Evolutionary conservation across 2,888 invertebrate genomes (phyloP), one percentile per base, ranked within the genome.

Genomic region (Scaptodrosophila latifasciaeformis): DNA sequence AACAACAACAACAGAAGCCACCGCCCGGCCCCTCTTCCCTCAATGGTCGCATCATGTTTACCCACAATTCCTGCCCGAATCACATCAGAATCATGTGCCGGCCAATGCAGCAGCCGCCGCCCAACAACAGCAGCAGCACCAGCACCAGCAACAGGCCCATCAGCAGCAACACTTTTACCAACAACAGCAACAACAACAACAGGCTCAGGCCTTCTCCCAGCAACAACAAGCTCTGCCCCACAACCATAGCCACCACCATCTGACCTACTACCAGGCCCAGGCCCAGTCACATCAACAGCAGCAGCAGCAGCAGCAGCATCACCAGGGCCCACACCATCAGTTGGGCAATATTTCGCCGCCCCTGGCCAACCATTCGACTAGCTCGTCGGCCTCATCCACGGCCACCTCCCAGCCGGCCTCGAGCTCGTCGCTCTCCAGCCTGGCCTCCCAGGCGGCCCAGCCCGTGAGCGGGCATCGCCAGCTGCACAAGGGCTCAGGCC

Each of bases 31-130:
- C 82, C 90, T 95, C 87, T 96, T 96, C 88, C 95, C 95, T 78
- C 95, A 96, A 90, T 96, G 96, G 95, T 95, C 95, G 81, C 95
- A 95, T 89, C 95, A 95, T 89, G 95, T 96, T 85, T 95, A 95
- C 88, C 95, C 96, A 81, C 95, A 96, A 90, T 96, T 95, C 90
- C 91, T 96, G 87, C 95, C 95, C 84, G 94, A 94, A 87, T 92
- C 94, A 87, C 95, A 95, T 89, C 93, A 94, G 81, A 91, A 90
- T 86, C 90, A 91, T 77, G 86, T 86, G 85, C 83, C 87, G 75
- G 80, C 87, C 87, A 82, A n/a, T n/a, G n/a, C 87, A 86, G 79
- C 86, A 85, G 82, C 86, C 86, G 80, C 69, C 87, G 63, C 67
- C 43, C 77, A 81, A 34, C 76, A 79, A 35, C 77, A 77, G 10